Evolutionary conservation across 2,797 vertebrate genomes (phyloP), one percentile per base, ranked within the genome.

Genomic region (Austrolebias charrua): DNA sequence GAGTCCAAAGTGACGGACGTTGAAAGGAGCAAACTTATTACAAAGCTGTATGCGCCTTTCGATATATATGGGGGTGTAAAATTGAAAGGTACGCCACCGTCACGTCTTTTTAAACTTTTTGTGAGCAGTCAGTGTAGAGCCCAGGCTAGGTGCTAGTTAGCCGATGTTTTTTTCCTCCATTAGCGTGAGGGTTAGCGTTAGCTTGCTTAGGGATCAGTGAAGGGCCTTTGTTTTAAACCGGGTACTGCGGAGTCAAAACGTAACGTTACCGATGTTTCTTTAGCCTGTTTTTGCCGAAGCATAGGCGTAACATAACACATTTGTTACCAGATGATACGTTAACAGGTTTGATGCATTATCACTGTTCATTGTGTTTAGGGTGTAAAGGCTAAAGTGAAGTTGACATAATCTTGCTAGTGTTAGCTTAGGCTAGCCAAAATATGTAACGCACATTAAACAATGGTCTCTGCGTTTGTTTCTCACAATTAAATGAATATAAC

Each of bases 41-140:
- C 69, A 74, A 79, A 89, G 81, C 87, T 75, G 67, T 29, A 89
- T 83, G 64, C 72, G 66, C 81, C 81, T 77, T 67, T 77, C 81
- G 67, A 81, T 73, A 79, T 69, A 83, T 82, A 75, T 82, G 88
- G 88, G 90, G 92, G 87, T 88, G 90, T 93, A 89, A 86, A 90
- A 85, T 71, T 85, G 71, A 92, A 91, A 92, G 92, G 92, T 93
- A 91, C 66, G 90, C 87, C 78, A 64, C 68, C 64, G 81, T 66
- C 73, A 63, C 65, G 66, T 88, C 74, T 88, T 90, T 91, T 90
- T 89, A 84, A 90, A 85, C 83, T 91, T 89, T 90, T 90, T 87
- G 80, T 72, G 53, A 85, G 78, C 83, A 83, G 81, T 42, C 68
- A 72, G 75, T 86, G 74, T 49, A 83, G 80, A 76, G 84, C 88